These are phyloP conservation scores for Pedicia rivosa DNA, from an alignment of 2,888 invertebrate genomes.

Conservation along the genomic window DNA sequence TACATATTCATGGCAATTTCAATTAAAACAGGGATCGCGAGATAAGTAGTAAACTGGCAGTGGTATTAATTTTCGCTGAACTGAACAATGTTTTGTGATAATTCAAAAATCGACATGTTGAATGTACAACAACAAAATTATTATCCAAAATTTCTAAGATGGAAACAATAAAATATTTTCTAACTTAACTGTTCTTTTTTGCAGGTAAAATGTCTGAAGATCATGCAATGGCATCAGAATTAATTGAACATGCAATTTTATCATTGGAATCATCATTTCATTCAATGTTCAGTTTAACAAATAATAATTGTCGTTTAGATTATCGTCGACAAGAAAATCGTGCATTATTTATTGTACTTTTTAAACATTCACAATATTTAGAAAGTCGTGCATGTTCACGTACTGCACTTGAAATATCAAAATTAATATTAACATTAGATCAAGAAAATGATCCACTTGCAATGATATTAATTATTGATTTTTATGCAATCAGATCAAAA, in stretches of 20 bases:
- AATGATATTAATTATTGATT: constrained; percentile 62
- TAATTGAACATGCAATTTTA: constrained; percentile 63
- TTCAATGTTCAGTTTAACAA: constrained; percentile 59
- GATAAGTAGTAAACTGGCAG: too few species aligned
- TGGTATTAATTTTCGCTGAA: too few species aligned
- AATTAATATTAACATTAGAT: constrained; percentile 61
- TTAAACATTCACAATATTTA: constrained; percentile 63
- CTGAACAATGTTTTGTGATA: too few species aligned
- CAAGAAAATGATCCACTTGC: constrained; percentile 62
- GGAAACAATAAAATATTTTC: too few species aligned
- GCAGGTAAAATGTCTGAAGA: constrained; percentile 50
- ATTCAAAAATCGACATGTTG: too few species aligned
- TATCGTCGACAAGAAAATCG: constrained; percentile 71
- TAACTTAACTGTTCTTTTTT: constrained; percentile 1
- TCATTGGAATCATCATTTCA: constrained; percentile 65
- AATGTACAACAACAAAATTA: too few species aligned
- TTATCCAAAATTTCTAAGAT: too few species aligned
- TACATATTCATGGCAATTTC: too few species aligned
- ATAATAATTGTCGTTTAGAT: constrained; percentile 56
- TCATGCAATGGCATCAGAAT: constrained; percentile 57
- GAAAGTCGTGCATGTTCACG: constrained; percentile 67
- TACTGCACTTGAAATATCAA: constrained; percentile 77
- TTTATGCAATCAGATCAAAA: constrained; percentile 59
- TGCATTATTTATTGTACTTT: constrained; percentile 61
- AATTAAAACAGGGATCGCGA: too few species aligned